Percentiles rank a stretch among this genome's conserved stretches.
Evolutionary conservation across 2,113 vertebrate genomes (phyloP).

Genomic region (Tichodroma muraria): DNA sequence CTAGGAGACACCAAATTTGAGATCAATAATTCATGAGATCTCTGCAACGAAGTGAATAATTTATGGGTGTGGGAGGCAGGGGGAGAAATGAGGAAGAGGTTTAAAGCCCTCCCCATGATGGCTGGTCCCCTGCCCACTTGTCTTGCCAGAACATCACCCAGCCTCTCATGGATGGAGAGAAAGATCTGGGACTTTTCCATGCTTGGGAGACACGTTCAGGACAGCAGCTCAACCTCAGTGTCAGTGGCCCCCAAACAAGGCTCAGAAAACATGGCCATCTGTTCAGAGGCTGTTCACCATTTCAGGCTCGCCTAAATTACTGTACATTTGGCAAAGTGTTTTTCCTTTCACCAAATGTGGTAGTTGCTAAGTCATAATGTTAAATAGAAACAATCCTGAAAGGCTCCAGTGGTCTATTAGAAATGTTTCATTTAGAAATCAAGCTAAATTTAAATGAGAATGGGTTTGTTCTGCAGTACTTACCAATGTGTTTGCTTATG

Average conservation of each 20-base stretch:
- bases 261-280: neutral
- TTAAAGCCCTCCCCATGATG: neutral
- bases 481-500: neutral
- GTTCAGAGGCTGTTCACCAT: neutral
- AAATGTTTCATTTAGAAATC: constrained; percentile 36
- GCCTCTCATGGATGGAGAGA: neutral
- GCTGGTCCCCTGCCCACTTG: neutral
- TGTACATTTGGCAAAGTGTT: neutral
- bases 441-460: constrained; percentile 28
- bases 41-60: neutral
- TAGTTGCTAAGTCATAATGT: neutral
- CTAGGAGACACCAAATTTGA: constrained; percentile 39
- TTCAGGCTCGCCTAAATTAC: neutral
- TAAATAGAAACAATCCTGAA: constrained; percentile 4
- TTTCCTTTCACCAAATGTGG: neutral
- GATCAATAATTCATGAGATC: constrained; percentile 38
- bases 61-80: neutral
- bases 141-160: neutral
- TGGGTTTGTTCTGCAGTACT: neutral
- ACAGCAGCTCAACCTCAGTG: neutral
- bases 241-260: neutral
- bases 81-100: neutral
- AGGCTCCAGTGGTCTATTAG: constrained; percentile 2
- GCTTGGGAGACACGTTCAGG: neutral
- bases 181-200: neutral